A percentile compares a stretch with the other conserved stretches of the same genome.
phyloP scores from a whole-genome alignment of 2,797 vertebrate species.

The Cuniculus paca region DNA sequence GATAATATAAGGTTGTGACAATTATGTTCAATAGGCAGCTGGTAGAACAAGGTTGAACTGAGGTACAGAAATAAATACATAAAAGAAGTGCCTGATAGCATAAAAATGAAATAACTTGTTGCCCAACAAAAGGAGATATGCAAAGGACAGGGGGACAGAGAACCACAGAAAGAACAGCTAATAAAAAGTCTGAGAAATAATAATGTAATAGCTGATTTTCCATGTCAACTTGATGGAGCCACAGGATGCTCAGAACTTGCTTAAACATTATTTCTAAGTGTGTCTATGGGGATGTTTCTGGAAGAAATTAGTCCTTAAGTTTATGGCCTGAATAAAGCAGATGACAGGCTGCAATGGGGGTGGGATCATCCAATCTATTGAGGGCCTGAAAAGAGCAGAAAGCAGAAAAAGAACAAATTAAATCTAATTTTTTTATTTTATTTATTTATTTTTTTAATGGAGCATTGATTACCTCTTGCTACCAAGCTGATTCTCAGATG shows the following conservation, averaged over 20 bases:
- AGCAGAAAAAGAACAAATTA: background rate
- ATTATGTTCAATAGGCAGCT: background rate
- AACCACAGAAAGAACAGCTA: background rate
- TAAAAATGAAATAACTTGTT: conserved; percentile 8
- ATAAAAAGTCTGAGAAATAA: background rate
- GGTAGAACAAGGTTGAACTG: background rate
- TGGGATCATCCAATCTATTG: background rate
- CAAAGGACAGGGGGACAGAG: background rate
- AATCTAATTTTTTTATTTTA: too few relatives aligned
- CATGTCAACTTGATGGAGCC: background rate
- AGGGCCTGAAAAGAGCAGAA: background rate
- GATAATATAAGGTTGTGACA: background rate
- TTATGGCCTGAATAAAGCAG: background rate
- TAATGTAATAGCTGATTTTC: background rate
- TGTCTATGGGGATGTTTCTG: background rate
- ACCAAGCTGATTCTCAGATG: background rate
- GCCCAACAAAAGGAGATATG: background rate
- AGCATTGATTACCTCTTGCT: background rate
- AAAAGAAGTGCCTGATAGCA: conserved; percentile 43
- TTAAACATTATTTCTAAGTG: background rate
- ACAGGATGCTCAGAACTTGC: background rate
- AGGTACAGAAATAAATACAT: background rate
- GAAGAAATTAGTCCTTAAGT: background rate
- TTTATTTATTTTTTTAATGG: background rate
- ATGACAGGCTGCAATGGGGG: background rate